phyloP scores from a whole-genome alignment of 2,888 invertebrate genomes.

The Machimus atricapillus region DNA sequence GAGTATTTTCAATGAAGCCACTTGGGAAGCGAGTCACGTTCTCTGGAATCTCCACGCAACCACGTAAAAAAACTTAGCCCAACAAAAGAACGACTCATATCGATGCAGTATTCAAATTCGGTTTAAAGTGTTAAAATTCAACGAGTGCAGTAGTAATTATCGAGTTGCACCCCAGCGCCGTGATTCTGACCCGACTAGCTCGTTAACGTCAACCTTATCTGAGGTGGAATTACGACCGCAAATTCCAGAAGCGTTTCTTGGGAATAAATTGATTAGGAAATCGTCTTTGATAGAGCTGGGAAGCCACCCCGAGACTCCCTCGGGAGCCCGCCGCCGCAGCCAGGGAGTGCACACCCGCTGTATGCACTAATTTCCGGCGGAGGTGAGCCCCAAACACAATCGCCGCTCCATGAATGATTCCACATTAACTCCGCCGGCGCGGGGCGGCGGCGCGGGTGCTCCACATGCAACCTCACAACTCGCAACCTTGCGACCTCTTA shows the following conservation, averaged over 20 bases:
- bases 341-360: not conserved
- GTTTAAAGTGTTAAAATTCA: constrained; percentile 40
- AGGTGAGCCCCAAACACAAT: constrained; percentile 15
- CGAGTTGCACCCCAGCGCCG: not conserved
- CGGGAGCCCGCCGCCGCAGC: not conserved
- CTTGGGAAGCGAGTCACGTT: not conserved
- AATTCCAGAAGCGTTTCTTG: not conserved
- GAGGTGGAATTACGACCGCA: constrained; percentile 2
- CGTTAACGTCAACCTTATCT: not conserved
- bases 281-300: not conserved
- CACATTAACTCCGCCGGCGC: not conserved
- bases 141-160: constrained; percentile 38
- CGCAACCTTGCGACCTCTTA: not conserved
- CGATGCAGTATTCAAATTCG: constrained; percentile 40
- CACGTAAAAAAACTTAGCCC: not conserved
- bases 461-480: not conserved
- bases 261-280: constrained; percentile 33
- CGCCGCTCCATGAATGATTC: not conserved
- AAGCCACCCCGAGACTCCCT: not conserved
- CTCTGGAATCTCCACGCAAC: not conserved
- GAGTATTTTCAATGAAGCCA: not conserved
- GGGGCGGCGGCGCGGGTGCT: not conserved
- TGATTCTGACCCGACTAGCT: constrained; percentile 3
- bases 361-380: constrained; percentile 1
- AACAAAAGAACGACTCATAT: constrained; percentile 30